These are phyloP conservation scores for Drosophila grimshawi DNA, from an alignment of 1,140 invertebrate species.

Conservation along the genomic window DNA sequence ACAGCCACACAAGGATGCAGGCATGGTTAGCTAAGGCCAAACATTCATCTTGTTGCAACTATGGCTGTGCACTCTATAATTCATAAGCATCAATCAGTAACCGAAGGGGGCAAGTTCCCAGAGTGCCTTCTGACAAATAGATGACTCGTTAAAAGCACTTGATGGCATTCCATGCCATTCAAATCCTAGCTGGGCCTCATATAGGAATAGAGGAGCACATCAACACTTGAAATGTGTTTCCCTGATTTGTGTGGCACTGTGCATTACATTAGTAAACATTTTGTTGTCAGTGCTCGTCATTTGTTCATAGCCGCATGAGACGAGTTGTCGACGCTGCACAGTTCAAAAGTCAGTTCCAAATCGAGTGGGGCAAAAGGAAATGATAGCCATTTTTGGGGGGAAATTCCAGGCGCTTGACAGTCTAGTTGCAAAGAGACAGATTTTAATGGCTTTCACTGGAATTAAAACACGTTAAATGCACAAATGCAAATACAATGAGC, in stretches of 20 bases:
- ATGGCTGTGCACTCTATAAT: conserved; percentile 64
- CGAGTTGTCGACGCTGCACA: conserved; percentile 23
- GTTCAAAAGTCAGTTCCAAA: conserved; percentile 6
- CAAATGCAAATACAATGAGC: not conserved
- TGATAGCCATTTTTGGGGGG: not conserved
- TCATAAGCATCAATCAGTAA: conserved; percentile 74
- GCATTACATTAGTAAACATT: conserved; percentile 79
- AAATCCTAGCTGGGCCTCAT: conserved; percentile 9
- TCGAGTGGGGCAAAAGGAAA: conserved; percentile 19
- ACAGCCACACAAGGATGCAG: not conserved
- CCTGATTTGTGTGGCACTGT: conserved; percentile 28
- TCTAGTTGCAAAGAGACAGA: conserved; percentile 38
- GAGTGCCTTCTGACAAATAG: conserved; percentile 48
- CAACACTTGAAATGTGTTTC: conserved; percentile 39
- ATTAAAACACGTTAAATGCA: conserved; percentile 52
- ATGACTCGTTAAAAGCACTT: conserved; percentile 42
- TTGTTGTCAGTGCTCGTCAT: conserved; percentile 75
- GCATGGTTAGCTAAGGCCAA: not conserved
- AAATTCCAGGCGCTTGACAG: not conserved
- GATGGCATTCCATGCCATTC: conserved; percentile 26
- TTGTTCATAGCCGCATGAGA: conserved; percentile 57
- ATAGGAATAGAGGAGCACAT: conserved; percentile 3
- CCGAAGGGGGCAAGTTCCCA: conserved; percentile 10
- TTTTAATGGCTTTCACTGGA: conserved; percentile 69
- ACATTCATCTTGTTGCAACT: conserved; percentile 7